Base-by-base conservation (phyloP, 2,888 invertebrate species). In the Drosophila fungiperda region DNA sequence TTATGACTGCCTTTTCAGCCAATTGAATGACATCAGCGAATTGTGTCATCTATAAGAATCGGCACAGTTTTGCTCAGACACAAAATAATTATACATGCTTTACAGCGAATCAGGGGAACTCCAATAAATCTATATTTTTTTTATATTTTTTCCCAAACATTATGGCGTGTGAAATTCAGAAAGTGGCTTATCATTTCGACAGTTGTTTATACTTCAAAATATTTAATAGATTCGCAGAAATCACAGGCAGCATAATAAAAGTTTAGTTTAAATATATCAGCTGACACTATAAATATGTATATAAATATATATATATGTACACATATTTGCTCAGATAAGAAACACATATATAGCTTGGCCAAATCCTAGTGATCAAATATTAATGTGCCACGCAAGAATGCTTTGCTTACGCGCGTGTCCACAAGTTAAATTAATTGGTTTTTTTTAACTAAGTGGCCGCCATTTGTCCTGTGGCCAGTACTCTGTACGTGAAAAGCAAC, bases 341-440 rank as follows among this genome's bases (percentile, higher is more conserved):
- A 29, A 23, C 23, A 35, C 58, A 57, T 52, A 76, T 61, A 53
- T 40, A 67, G 48, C 45, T 72, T 23, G 15, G 32, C 15, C 53
- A 61, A 76, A 78, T 66, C 80, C 48, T 49, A 15, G 40, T 26
- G 52, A 68, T 80, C 32, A 76, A 80, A 72, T 80, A 72, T 78
- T 78, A 80, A 69, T 59, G 45, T 23, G 20, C 33, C 52, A 73
- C 76, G 73, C 73, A 80, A 42, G 58, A 36, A 32, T 32, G 45
- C 26, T 35, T 15, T 62, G 58, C 48, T 53, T 71, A 40, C n/a
- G 29, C 52, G 42, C 50, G 55, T n/a, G 45, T 45, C 20, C 48
- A 53, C 11, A 59, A 54, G 52, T 58, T 33, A 26, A 58, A 54
- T 61, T 49, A 45, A 54, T 15, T 20, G 5, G 1, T 8, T 29